phyloP scores from a whole-genome alignment of 2,888 invertebrate species.

The Eledone cirrhosa region DNA sequence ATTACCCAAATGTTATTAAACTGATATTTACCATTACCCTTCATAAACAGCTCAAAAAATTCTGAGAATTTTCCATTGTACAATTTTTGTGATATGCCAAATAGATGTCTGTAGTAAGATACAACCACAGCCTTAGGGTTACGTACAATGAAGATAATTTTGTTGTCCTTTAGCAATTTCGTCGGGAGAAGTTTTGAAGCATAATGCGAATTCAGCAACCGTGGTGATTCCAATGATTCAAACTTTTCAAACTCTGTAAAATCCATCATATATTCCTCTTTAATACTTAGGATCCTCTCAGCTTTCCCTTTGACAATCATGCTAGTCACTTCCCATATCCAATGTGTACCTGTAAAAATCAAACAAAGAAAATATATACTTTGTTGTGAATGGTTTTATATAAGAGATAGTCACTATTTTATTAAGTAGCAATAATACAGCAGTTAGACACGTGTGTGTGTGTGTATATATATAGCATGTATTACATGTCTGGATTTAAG shows the following conservation, averaged over 20 bases:
- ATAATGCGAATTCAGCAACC: background rate
- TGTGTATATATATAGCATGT: no score
- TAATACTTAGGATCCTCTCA: conserved; percentile 7
- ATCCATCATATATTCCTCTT: conserved; percentile 10
- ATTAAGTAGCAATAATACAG: no score
- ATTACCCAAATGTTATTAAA: no score
- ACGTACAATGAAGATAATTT: conserved; percentile 19
- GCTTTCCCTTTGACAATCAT: conserved; percentile 18
- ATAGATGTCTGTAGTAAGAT: background rate
- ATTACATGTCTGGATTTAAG: no score
- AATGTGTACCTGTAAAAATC: conserved; percentile 15
- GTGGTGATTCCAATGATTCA: background rate
- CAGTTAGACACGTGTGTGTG: no score
- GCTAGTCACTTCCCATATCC: conserved; percentile 26
- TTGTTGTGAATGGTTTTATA: no score
- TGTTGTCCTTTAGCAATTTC: background rate
- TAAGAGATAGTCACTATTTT: no score
- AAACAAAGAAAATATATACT: no score
- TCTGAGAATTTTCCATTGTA: conserved; percentile 17
- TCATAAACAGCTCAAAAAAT: conserved; percentile 21
- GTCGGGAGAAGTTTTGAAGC: background rate
- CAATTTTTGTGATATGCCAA: background rate
- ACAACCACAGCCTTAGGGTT: conserved; percentile 17
- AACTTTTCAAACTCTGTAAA: background rate
- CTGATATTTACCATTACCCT: background rate